Percentiles rank a stretch among this genome's conserved stretches.
These are phyloP conservation scores for Steinernema hermaphroditum DNA, from an alignment of 2,888 invertebrate species.

Conservation along the genomic window DNA sequence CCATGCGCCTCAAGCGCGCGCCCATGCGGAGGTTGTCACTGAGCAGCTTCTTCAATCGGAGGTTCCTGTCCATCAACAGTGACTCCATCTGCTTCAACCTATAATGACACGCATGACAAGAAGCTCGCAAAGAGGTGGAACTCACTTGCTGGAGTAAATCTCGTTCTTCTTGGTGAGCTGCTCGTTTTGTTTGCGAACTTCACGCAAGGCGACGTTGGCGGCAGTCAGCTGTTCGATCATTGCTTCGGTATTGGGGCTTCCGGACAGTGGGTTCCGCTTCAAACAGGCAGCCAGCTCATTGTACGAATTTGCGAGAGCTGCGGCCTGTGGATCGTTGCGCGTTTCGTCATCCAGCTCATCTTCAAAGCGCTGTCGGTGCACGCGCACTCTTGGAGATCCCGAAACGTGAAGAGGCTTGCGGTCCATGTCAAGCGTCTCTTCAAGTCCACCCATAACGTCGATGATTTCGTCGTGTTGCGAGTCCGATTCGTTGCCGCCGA, in stretches of 20 bases:
- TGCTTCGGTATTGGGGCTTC: constrained; percentile 8
- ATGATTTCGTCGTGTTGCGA: constrained; percentile 26
- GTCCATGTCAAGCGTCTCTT: constrained; percentile 23
- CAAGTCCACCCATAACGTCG: constrained; percentile 21
- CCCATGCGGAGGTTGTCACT: constrained; percentile 40
- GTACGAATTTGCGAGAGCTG: constrained; percentile 4
- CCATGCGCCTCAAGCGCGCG: constrained; percentile 6
- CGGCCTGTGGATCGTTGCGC: not conserved
- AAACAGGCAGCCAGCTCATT: constrained; percentile 16
- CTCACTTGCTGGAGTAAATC: constrained; percentile 22
- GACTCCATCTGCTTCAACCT: constrained; percentile 45
- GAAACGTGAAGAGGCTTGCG: constrained; percentile 14
- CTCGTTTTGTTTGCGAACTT: constrained; percentile 20
- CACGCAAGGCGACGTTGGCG: constrained; percentile 18
- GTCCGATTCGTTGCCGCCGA: constrained; percentile 8
- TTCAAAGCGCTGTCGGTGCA: constrained; percentile 14
- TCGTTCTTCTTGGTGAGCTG: constrained; percentile 24
- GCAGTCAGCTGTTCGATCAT: constrained; percentile 20
- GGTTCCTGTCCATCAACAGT: constrained; percentile 40
- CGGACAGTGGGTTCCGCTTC: constrained; percentile 16
- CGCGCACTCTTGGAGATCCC: constrained; percentile 23
- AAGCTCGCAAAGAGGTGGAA: not conserved
- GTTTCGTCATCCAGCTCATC: constrained; percentile 8
- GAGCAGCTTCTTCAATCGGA: constrained; percentile 38
- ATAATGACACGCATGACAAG: not conserved